phyloP scores from a whole-genome alignment of 2,797 vertebrate genomes.

The Silurus lanzhouensis region DNA sequence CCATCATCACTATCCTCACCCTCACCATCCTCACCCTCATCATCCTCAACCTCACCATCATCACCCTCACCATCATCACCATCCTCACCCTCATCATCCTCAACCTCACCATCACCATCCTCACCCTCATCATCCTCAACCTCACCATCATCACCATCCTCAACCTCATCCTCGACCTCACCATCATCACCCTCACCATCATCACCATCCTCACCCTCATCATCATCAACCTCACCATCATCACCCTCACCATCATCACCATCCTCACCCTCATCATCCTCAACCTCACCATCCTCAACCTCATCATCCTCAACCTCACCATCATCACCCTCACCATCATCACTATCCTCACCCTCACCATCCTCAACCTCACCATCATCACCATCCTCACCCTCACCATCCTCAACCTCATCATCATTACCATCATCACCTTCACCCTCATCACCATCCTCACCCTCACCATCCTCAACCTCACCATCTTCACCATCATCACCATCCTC shows the following conservation, averaged over 20 bases:
- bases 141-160: too few species aligned
- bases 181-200: not conserved
- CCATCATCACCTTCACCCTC: not conserved
- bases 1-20: too few species aligned
- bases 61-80: not conserved
- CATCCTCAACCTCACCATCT: not conserved
- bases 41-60: too few species aligned
- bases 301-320: not conserved
- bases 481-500: not conserved
- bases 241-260: not conserved
- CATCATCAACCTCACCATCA: too few species aligned
- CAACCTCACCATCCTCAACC: not conserved
- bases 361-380: too few species aligned
- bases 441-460: not conserved
- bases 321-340: not conserved
- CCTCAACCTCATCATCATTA: not conserved
- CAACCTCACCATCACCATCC: not conserved
- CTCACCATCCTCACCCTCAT: too few species aligned
- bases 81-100: not conserved
- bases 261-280: not conserved
- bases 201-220: not conserved
- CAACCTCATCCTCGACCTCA: too few species aligned
- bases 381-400: not conserved
- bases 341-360: not conserved
- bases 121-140: too few species aligned